These are phyloP conservation scores for Neosilurus hyrtlii DNA, from an alignment of 2,797 vertebrate genomes.

Conservation along the genomic window DNA sequence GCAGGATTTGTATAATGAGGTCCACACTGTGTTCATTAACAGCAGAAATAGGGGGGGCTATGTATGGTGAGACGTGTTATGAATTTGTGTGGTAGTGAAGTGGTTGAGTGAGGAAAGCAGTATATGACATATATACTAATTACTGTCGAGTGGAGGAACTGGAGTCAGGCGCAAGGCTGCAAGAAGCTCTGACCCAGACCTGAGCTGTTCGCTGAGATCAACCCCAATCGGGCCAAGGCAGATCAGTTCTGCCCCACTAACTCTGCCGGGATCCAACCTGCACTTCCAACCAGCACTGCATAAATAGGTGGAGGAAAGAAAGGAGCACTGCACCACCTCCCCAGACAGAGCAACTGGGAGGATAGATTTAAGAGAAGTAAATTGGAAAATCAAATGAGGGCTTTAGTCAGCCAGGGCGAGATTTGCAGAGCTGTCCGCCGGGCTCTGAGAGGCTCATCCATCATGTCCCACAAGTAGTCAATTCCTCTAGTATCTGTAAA, in stretches of 20 bases:
- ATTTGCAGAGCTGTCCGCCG: constrained; percentile 99
- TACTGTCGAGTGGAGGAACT: constrained; percentile 88
- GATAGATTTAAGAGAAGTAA: constrained; percentile 99
- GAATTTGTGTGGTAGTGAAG: constrained; percentile 40
- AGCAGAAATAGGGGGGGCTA: constrained; percentile 40
- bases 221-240: constrained; percentile 94
- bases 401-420: constrained; percentile 96
- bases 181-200: constrained; percentile 84
- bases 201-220: constrained; percentile 70
- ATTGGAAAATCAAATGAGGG: constrained; percentile 99
- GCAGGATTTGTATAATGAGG: constrained; percentile 87
- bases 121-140: constrained; percentile 98
- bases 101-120: constrained; percentile 86
- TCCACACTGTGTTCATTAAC: constrained; percentile 89
- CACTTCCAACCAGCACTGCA: constrained; percentile 76
- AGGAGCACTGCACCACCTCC: constrained; percentile 68
- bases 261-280: constrained; percentile 83
- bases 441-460: constrained; percentile 98
- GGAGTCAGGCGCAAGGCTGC: constrained; percentile 87
- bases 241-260: constrained; percentile 99
- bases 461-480: constrained; percentile 99
- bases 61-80: constrained; percentile 42
- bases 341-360: constrained; percentile 78
- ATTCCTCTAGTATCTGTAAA: constrained; percentile 99
- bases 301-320: constrained; percentile 32